Percentiles rank a stretch among this genome's conserved stretches.
Evolutionary conservation across 2,888 invertebrate genomes (phyloP).

Genomic region (Fragum sueziense): DNA sequence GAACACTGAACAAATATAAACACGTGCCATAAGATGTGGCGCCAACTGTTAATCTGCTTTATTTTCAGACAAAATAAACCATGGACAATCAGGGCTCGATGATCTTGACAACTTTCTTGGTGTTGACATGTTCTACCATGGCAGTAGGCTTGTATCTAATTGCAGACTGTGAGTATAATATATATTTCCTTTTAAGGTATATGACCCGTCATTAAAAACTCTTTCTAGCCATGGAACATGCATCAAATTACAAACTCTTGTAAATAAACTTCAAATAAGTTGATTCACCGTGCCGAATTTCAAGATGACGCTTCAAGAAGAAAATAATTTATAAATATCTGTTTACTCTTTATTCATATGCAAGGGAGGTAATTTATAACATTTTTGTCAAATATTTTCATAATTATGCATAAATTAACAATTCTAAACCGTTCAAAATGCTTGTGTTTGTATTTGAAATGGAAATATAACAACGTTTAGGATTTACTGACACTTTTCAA

Average conservation of each 20-base stretch:
- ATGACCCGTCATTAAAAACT: too few species aligned
- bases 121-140: not conserved
- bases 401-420: too few species aligned
- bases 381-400: too few species aligned
- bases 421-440: too few species aligned
- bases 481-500: too few species aligned
- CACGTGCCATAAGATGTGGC: not conserved
- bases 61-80: not conserved
- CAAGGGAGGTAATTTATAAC: not conserved
- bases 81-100: not conserved
- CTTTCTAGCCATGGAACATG: not conserved
- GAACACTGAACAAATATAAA: not conserved
- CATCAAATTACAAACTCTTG: not conserved
- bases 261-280: not conserved
- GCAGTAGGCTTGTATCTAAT: conserved; percentile 19
- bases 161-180: conserved; percentile 24
- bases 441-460: too few species aligned
- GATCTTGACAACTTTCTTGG: not conserved
- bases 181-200: too few species aligned
- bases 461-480: too few species aligned
- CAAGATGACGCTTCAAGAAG: not conserved
- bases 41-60: too few species aligned
- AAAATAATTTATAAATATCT: not conserved
- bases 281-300: not conserved
- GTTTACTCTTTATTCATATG: not conserved